Percentiles rank a stretch among this genome's conserved stretches.
Evolutionary conservation across 2,797 vertebrate genomes (phyloP).

Genomic region (Pangasius krempfi): DNA sequence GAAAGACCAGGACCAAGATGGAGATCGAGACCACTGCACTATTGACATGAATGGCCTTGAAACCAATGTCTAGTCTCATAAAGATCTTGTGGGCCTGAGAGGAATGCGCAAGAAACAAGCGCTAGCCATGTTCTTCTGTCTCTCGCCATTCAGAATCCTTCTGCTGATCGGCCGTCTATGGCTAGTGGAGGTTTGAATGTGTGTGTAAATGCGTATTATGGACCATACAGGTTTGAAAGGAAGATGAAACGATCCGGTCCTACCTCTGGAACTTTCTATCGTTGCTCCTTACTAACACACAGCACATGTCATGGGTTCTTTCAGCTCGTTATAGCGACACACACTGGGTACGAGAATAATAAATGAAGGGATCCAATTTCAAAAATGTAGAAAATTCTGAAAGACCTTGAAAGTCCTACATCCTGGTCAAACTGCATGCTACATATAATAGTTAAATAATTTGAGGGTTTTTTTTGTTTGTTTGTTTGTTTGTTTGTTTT

Average conservation of each 20-base stretch:
- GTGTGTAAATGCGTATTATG: background rate
- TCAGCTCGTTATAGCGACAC: background rate
- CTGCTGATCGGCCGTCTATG: background rate
- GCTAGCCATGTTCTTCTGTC: background rate
- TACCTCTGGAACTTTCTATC: background rate
- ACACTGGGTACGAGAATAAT: background rate
- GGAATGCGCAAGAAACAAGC: background rate
- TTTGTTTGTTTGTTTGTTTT: background rate
- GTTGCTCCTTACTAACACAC: background rate
- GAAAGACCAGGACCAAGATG: constrained; percentile 77
- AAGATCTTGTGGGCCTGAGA: background rate
- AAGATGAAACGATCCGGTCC: background rate
- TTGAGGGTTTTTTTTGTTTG: background rate
- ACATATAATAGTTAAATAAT: background rate
- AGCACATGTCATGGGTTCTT: background rate
- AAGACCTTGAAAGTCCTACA: background rate
- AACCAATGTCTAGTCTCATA: constrained; percentile 85
- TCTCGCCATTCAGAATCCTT: background rate
- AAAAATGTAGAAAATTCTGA: background rate
- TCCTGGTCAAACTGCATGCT: background rate
- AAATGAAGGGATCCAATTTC: background rate
- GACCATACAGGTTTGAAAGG: background rate
- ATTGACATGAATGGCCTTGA: constrained; percentile 95
- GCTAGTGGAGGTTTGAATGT: background rate
- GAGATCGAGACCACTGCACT: constrained; percentile 83